A percentile compares a stretch with the other conserved stretches of the same genome.
Conservation (phyloP, 1,140 invertebrate species). For the Drosophila prosaltans region DNA sequence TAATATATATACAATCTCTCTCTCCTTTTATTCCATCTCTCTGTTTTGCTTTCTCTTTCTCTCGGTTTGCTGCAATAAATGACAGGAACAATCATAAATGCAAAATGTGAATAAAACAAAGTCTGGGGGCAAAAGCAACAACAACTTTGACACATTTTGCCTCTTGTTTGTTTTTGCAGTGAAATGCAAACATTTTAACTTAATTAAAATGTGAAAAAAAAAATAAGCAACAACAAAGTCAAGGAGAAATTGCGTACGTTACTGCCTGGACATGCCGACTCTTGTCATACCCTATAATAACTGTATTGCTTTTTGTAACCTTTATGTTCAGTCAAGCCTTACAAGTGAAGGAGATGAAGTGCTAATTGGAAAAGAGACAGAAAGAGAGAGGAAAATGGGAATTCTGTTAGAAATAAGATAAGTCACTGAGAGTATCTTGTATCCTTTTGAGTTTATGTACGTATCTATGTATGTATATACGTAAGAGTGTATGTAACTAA, state of each 20-base stretch:
- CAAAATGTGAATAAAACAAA: conserved; percentile 9
- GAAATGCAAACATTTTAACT: conserved; percentile 14
- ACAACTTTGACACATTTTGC: conserved; percentile 10
- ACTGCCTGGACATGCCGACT: background rate
- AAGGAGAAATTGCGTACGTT: background rate
- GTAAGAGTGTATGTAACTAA: too few relatives aligned
- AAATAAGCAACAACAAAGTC: background rate
- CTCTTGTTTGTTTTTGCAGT: conserved; percentile 8
- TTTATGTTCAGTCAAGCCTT: background rate
- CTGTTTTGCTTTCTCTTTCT: background rate
- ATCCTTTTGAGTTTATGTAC: too few relatives aligned
- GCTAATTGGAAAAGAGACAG: background rate
- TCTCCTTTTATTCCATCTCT: background rate
- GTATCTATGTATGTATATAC: too few relatives aligned
- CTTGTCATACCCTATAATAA: background rate
- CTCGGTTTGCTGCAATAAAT: background rate
- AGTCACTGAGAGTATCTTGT: too few relatives aligned
- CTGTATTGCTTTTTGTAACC: background rate
- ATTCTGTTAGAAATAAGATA: too few relatives aligned
- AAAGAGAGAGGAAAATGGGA: too few relatives aligned
- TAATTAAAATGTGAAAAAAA: background rate
- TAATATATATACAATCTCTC: background rate
- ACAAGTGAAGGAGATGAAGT: background rate
- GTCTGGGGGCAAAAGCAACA: background rate
- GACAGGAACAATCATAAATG: conserved; percentile 3